Evolutionary conservation across 2,113 vertebrate species (phyloP), one percentile per base, ranked within the genome.

Genomic region (Notothenia coriiceps): DNA sequence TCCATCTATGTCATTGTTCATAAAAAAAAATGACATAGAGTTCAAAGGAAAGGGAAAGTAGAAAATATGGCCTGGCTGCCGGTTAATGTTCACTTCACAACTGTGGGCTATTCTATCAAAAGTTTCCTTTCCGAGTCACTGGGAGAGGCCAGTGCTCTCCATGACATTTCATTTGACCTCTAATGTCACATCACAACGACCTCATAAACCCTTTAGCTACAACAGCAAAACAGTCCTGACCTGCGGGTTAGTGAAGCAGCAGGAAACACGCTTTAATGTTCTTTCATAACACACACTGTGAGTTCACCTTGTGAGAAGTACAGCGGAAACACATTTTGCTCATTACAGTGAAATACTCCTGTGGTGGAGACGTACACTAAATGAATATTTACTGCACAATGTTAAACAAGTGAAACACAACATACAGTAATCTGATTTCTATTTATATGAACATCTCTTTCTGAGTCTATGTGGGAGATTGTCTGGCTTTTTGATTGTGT

Each of bases 91-190:
- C 2, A 35, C 13, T 33, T 59, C 25, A 59, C 61, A 72, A 61
- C 33, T 55, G 40, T 22, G 12, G 40, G n/a, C 54, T 77, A 61
- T 49, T 74, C 64, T 57, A 66, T 74, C 50, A 87, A 84, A 77
- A 54, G 57, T 79, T 80, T 65, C 55, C 79, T 43, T 76, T 80
- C 40, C 49, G 70, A 76, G 57, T 57, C 47, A 35, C 69, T 61
- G 65, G 57, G 60, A 72, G 66, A 86, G 83, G 70, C 73, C 73
- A 20, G 50, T 77, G 84, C 83, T 85, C 85, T 80, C 82, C n/a
- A 10, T 77, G 85, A 83, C 80, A 90, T 89, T 89, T 88, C 71
- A 86, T 83, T 85, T 70, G 69, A 84, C 84, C 85, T 88, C 62
- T 60, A 62, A 47, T 75, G 22, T 76, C 66, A 72, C 75, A 66